Evolutionary conservation across 1,140 invertebrate species (phyloP).

Genomic region (Ridgeia piscesae): DNA sequence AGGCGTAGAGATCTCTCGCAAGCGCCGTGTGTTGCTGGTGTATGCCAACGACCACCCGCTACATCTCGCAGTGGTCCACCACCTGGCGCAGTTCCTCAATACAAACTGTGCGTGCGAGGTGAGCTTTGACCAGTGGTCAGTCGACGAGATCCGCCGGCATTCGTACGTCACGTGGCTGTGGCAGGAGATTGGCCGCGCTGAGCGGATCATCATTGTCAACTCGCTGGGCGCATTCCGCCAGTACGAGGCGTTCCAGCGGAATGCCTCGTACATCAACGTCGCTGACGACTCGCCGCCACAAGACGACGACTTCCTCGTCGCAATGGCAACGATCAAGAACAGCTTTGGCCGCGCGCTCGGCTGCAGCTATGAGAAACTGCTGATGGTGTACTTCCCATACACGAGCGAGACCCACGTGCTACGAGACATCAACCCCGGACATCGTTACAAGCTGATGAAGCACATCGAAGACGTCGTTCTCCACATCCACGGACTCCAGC

Average conservation of each 20-base stretch:
- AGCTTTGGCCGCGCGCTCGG: not conserved
- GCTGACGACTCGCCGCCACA: not conserved
- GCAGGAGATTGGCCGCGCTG: not conserved
- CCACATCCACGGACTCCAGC: not conserved
- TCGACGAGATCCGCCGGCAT: not conserved
- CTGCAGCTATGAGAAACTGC: not conserved
- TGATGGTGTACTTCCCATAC: constrained; percentile 12
- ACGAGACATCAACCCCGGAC: not conserved
- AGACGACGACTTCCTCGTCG: constrained; percentile 2
- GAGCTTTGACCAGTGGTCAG: not conserved
- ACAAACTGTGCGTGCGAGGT: not conserved
- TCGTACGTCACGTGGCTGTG: not conserved
- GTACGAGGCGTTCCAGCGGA: not conserved
- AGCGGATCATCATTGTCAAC: constrained; percentile 9
- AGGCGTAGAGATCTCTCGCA: not conserved
- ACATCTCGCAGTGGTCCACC: not conserved
- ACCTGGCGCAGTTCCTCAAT: not conserved
- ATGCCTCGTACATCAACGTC: not conserved
- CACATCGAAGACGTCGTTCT: constrained; percentile 12
- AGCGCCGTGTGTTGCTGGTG: not conserved
- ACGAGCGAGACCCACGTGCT: not conserved
- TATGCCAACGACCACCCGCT: constrained; percentile 1
- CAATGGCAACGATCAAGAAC: not conserved
- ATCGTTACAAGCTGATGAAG: not conserved
- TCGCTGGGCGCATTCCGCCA: constrained; percentile 3